Evolutionary conservation across 2,888 invertebrate species (phyloP), one percentile per base, ranked within the genome.

Genomic region (Dendrolimus houi): DNA sequence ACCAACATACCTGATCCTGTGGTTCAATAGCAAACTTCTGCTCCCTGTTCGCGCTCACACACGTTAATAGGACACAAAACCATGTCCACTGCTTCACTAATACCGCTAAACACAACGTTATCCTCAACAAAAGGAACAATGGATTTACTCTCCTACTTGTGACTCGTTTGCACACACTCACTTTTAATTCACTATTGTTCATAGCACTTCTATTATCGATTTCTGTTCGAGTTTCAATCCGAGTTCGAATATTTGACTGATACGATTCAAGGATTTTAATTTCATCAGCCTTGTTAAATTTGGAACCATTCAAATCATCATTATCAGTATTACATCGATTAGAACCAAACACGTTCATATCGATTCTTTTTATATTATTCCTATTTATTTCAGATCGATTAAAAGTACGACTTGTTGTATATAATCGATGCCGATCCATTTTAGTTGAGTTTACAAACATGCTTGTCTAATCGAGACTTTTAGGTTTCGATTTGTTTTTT

Each of bases 11-110:
- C 84, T 90, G 89, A 74, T 90, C 89, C 60, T 89, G 88, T 0
- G 89, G 89, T 54, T 90, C 89, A 17, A 90, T 86, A 0, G 88
- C 89, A 65, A 90, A 90, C 63, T 83, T 83, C 70, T 89, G 89
- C 57, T 88, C 88, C 55, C 72, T 80, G 59, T 74, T 74, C n/a
- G 77, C 85, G 71, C 68, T 70, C 54, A 77, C 83, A 64, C 66
- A 69, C 67, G 68, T 70, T 59, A 78, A 56, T 61, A 83, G 65
- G 53, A 81, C 54, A 62, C 70, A 69, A 55, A 79, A 66, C 54
- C 83, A 54, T 42, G 77, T 66, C 74, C 77, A 82, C 59, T 68
- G 71, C 67, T 69, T 72, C 62, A 78, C 61, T 41, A 75, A 54
- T 42, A 70, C 56, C n/a, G 59, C 60, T 2, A 68, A 56, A 14